These are phyloP conservation scores for Piaya cayana DNA, from an alignment of 2,113 vertebrate species.

Conservation along the genomic window DNA sequence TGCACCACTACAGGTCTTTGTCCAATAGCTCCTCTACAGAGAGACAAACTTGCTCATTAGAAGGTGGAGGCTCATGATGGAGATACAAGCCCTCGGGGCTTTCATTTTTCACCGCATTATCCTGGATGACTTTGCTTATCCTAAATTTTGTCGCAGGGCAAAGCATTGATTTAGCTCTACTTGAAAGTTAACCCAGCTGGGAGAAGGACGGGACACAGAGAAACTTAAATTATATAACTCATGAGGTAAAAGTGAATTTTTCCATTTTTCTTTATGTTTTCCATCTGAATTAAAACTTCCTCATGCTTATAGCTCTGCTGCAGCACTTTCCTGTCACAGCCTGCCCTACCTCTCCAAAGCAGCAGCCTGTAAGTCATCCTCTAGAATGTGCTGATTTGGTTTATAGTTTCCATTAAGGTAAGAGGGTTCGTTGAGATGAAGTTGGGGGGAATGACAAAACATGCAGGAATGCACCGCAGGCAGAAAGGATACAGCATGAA, in stretches of 20 bases:
- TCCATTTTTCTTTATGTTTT: neutral
- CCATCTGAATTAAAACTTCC: conserved; percentile 37
- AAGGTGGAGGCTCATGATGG: neutral
- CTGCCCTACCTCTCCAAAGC: conserved; percentile 65
- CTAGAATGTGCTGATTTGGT: conserved; percentile 35
- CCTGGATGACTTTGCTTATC: neutral
- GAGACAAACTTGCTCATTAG: neutral
- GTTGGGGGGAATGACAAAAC: neutral
- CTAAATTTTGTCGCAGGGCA: neutral
- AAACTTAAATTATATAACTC: neutral
- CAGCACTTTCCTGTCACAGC: conserved; percentile 60
- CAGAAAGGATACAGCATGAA: neutral
- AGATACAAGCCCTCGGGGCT: neutral
- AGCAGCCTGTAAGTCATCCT: conserved; percentile 51
- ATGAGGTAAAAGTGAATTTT: neutral
- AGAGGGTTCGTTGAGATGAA: conserved; percentile 9
- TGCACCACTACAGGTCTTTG: neutral
- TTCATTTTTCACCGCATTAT: neutral
- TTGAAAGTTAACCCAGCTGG: neutral
- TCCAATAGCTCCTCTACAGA: neutral
- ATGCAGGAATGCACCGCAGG: neutral
- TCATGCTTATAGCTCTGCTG: neutral
- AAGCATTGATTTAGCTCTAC: neutral
- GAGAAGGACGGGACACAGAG: neutral
- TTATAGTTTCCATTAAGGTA: conserved; percentile 24